Conservation (phyloP, 2,888 invertebrate genomes). For the Deilephila elpenor region DNA sequence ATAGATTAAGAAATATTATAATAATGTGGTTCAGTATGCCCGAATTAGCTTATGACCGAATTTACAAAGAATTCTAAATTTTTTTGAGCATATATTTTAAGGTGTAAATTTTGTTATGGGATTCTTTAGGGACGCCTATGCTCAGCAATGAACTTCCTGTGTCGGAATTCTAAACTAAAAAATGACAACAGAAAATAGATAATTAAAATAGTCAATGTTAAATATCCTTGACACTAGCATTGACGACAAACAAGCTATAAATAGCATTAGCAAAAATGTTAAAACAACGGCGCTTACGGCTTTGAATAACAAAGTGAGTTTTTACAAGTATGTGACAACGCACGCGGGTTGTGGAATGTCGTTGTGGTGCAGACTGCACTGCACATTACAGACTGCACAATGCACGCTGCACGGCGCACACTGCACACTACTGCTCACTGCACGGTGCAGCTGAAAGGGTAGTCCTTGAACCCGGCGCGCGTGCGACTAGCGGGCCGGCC, state of each 20-base stretch:
- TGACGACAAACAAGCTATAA: background rate
- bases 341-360: slow-evolving; percentile 34
- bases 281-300: background rate
- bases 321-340: slow-evolving; percentile 20
- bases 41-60: too few species aligned
- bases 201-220: too few species aligned
- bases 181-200: too few species aligned
- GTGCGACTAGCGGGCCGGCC: slow-evolving; percentile 71
- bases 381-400: too few species aligned
- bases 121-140: background rate
- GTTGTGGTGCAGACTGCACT: slow-evolving; percentile 9
- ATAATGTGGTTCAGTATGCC: too few species aligned
- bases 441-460: slow-evolving; percentile 61
- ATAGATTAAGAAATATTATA: too few species aligned
- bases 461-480: slow-evolving; percentile 63
- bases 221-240: background rate
- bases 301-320: slow-evolving; percentile 20
- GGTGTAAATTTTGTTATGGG: background rate
- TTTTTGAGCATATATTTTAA: background rate
- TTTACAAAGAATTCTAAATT: too few species aligned
- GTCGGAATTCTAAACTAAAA: too few species aligned
- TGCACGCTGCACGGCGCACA: background rate
- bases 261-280: background rate
- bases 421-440: slow-evolving; percentile 34
- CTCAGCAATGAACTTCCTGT: too few species aligned